phyloP scores from a whole-genome alignment of 2,113 vertebrate species.

The Solenodon paradoxus region DNA sequence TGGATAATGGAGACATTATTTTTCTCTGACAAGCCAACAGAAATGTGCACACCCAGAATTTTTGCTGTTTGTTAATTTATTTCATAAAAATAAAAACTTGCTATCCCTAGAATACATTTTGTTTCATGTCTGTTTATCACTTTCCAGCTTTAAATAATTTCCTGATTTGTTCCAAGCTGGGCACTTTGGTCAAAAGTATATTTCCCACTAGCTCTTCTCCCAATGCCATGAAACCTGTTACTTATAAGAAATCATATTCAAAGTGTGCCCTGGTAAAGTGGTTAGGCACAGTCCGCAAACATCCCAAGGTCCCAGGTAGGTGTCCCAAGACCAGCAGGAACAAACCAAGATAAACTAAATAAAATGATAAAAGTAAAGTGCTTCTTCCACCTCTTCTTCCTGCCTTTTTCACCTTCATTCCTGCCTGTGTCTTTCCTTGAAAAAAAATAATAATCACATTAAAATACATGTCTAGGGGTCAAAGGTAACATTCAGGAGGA shows the following conservation, averaged over 20 bases:
- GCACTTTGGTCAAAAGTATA: background rate
- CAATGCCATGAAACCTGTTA: background rate
- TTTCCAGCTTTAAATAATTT: background rate
- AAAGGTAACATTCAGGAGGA: background rate
- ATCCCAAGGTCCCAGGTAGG: no score
- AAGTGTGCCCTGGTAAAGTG: no score
- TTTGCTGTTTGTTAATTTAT: slow-evolving; percentile 15
- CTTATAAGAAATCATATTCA: background rate
- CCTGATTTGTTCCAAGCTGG: background rate
- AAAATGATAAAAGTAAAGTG: no score
- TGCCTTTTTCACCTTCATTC: no score
- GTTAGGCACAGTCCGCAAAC: no score
- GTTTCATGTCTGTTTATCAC: background rate
- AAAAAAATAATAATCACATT: no score
- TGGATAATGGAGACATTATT: slow-evolving; percentile 57
- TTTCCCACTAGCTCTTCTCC: background rate
- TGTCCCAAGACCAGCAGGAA: no score
- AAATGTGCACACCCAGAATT: slow-evolving; percentile 1
- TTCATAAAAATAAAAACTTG: slow-evolving; percentile 21
- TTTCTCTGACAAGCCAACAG: slow-evolving; percentile 40
- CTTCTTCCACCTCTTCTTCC: no score
- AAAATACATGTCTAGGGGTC: no score
- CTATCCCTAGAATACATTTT: background rate
- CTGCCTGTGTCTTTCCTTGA: no score
- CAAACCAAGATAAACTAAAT: no score